Conservation (phyloP, 2,888 invertebrate genomes). For the Nemoura dubitans region DNA sequence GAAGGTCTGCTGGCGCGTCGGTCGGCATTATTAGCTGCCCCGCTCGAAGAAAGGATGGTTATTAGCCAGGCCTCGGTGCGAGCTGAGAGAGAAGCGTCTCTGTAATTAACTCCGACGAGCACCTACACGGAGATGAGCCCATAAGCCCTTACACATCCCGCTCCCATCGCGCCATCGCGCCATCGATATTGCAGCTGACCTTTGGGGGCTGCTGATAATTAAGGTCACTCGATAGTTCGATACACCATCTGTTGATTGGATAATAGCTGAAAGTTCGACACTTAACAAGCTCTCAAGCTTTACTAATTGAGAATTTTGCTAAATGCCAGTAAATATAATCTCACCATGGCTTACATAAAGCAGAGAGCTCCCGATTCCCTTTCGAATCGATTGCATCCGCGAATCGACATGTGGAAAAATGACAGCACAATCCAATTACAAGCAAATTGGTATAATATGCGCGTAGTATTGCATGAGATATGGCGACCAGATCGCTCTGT, state of each 20-base stretch:
- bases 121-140: too few species aligned
- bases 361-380: neutral
- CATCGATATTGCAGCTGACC: neutral
- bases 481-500: neutral
- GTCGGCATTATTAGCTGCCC: neutral
- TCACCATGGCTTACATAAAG: neutral
- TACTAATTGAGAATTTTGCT: conserved; percentile 4
- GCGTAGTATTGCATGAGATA: neutral
- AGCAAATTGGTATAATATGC: neutral
- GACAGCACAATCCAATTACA: neutral
- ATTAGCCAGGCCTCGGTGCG: neutral
- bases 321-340: neutral
- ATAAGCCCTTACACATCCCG: neutral
- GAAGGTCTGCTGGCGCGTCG: neutral
- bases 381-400: neutral
- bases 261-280: conserved; percentile 7
- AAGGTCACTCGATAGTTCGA: neutral
- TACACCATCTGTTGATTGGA: neutral
- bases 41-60: neutral
- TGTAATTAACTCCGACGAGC: neutral
- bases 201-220: neutral
- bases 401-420: neutral
- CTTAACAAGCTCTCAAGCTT: conserved; percentile 1
- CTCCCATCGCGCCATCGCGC: neutral
- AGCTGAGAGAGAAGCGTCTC: neutral